phyloP scores from a whole-genome alignment of 2,113 vertebrate genomes.

The Megaptera novaeangliae region DNA sequence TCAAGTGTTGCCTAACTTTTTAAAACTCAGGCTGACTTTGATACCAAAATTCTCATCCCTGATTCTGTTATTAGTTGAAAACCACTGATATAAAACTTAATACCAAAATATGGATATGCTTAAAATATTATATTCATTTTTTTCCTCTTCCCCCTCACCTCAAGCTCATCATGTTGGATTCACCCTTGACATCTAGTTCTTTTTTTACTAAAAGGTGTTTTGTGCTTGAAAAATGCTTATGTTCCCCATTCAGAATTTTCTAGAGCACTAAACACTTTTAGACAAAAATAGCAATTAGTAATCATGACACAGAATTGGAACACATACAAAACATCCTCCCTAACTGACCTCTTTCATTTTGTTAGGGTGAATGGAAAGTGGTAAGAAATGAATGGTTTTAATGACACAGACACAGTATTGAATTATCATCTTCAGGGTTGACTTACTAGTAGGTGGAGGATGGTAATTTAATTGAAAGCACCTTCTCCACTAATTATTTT shows the following conservation, averaged over 20 bases:
- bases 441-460: neutral
- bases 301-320: neutral
- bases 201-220: neutral
- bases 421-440: neutral
- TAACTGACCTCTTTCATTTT: neutral
- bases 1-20: neutral
- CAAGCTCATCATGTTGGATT: neutral
- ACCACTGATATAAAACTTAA: constrained; percentile 6
- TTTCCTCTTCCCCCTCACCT: neutral
- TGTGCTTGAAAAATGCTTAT: constrained; percentile 25
- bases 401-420: neutral
- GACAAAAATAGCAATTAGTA: neutral
- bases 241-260: constrained; percentile 21
- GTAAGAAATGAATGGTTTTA: neutral
- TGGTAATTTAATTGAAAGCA: neutral
- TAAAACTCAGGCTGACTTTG: neutral
- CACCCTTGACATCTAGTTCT: neutral
- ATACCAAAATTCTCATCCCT: neutral
- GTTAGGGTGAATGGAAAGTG: neutral
- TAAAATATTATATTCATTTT: constrained; percentile 9
- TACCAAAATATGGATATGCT: neutral
- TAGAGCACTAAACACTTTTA: neutral
- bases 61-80: neutral
- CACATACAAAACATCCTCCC: neutral
- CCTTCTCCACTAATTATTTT: constrained; percentile 16